Conservation (phyloP, 2,797 vertebrate genomes). For the Gorsachius magnificus region DNA sequence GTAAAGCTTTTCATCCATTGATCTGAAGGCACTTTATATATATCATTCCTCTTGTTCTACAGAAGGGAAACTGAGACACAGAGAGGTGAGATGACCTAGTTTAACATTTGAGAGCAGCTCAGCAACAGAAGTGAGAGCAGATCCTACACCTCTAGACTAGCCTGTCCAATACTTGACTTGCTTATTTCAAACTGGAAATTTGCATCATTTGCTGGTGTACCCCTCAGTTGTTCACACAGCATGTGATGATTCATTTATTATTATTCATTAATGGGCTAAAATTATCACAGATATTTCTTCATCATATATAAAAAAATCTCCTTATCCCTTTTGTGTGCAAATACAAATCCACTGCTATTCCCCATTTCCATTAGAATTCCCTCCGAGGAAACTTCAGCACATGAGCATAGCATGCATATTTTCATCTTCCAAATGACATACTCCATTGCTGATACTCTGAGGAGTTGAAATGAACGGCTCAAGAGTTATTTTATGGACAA, state of each 20-base stretch:
- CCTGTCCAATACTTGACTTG: not conserved
- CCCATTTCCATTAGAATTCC: not conserved
- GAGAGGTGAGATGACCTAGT: not conserved
- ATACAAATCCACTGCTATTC: not conserved
- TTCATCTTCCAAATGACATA: not conserved
- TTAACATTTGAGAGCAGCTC: not conserved
- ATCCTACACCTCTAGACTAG: not conserved
- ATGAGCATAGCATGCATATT: not conserved
- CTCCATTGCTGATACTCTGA: not conserved
- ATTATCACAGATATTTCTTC: not conserved
- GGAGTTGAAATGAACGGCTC: conserved; percentile 4
- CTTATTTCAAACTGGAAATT: not conserved
- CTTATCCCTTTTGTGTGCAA: not conserved
- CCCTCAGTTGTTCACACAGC: not conserved
- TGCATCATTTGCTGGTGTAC: not conserved
- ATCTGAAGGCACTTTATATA: conserved; percentile 12
- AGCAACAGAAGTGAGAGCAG: not conserved
- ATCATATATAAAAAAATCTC: not conserved
- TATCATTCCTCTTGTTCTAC: not conserved
- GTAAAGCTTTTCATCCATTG: not conserved
- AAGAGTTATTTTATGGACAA: not conserved
- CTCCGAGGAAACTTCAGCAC: not conserved
- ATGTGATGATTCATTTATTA: not conserved
- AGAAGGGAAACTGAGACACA: not conserved
- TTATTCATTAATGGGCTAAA: not conserved